Base-by-base conservation (phyloP, 1,140 invertebrate species). In the Pemphigus obesinymphae region DNA sequence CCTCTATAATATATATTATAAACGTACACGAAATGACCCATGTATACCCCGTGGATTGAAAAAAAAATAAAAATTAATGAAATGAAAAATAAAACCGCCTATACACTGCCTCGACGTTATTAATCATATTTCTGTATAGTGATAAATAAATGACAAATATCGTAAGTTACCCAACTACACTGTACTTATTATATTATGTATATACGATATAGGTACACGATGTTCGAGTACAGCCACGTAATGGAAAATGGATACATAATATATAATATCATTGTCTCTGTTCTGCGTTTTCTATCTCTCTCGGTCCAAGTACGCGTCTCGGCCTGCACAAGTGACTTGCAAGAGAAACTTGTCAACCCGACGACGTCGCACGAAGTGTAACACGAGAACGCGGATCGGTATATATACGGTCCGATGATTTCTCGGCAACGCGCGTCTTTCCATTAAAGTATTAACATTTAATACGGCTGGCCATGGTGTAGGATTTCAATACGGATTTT, bases 391-490 rank as follows among this genome's bases (percentile, higher is more conserved):
- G 23, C 20, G 15, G 43, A 48, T 48, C 37, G 37, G 6, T 20
- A 20, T 23, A 68, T 61, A 68, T 43, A 40, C 76, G 76, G 55
- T 80, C 55, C 40, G 76, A 26, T 43, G 76, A 61, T 80, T 76
- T 80, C 55, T 80, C 76, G n/a, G 23, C 34, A 23, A 37, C 7
- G 50, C 53, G 34, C 55, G 55, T 80, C 37, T 78, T 80, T 80
- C 76, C 55, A 63, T 80, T 80, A 80, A 80, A 80, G 55, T 61
- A 80, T 58, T 53, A 76, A 76, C 75, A 13, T 78, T 80, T 61
- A n/a, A n/a, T n/a, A 63, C 40, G n/a, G n/a, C 43, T 23, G 48
- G 37, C 37, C 23, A 23, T 1, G 53, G 76, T 80, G 17, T 80
- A 61, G 26, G 55, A 80, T 80, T 80, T 61, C 76, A 43, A 8